phyloP scores from a whole-genome alignment of 2,797 vertebrate genomes.

The Trichosurus vulpecula region DNA sequence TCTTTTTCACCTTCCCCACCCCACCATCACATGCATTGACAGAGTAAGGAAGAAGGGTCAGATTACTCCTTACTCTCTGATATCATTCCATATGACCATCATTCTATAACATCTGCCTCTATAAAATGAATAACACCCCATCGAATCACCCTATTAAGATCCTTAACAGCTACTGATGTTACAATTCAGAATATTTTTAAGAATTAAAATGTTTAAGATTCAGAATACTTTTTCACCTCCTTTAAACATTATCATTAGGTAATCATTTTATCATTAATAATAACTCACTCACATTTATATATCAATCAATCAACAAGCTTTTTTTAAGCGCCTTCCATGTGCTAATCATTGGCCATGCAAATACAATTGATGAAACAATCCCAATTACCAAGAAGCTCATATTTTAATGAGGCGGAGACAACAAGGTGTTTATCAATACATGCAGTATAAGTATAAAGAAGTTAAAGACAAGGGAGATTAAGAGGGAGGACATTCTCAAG shows the following conservation, averaged over 20 bases:
- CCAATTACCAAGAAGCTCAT: neutral
- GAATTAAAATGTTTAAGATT: neutral
- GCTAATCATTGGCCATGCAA: neutral
- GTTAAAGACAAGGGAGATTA: neutral
- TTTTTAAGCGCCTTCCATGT: neutral
- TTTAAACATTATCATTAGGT: neutral
- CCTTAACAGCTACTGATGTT: neutral
- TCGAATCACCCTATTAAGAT: neutral
- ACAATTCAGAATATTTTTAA: neutral
- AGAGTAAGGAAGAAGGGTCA: neutral
- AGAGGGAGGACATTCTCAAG: neutral
- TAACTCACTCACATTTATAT: neutral
- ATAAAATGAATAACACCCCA: neutral
- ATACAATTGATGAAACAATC: neutral
- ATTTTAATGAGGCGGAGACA: neutral
- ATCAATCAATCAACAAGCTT: neutral
- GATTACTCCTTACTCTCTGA: neutral
- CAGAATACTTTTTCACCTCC: neutral
- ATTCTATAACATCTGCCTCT: neutral
- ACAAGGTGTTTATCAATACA: neutral
- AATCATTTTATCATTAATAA: neutral
- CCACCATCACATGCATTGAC: neutral
- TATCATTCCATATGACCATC: neutral
- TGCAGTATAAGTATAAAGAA: neutral
- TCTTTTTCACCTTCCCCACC: neutral